These are phyloP conservation scores for silkworm (Bombyx mori) DNA, from an alignment of 1,140 invertebrate genomes.

Conservation along the genomic window DNA sequence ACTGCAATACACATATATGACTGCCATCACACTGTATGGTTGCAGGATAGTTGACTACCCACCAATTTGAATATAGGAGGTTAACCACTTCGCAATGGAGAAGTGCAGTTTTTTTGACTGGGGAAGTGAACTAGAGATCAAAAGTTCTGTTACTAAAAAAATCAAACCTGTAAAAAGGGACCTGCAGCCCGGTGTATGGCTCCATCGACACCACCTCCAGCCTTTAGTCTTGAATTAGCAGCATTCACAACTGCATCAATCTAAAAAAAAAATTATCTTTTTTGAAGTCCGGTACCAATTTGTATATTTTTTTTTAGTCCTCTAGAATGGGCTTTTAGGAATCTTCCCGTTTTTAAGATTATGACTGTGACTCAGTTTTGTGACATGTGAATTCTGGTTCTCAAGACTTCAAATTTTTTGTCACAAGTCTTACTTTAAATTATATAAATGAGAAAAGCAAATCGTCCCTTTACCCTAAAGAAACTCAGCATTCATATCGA, in stretches of 20 bases:
- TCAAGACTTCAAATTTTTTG: neutral
- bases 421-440: neutral
- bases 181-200: conserved; percentile 88
- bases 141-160: conserved; percentile 7
- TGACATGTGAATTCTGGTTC: neutral
- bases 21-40: neutral
- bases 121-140: too few relatives aligned
- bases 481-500: too few relatives aligned
- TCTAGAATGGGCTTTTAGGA: neutral
- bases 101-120: neutral
- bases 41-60: too few relatives aligned
- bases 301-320: neutral
- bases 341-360: neutral
- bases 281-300: neutral
- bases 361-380: neutral
- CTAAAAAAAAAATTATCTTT: conserved; percentile 31
- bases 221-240: conserved; percentile 83
- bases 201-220: conserved; percentile 91
- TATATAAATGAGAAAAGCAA: too few relatives aligned
- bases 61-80: neutral
- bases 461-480: too few relatives aligned
- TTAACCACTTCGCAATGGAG: neutral
- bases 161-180: conserved; percentile 64
- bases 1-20: neutral
- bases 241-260: conserved; percentile 95